Evolutionary conservation across 2,888 invertebrate genomes (phyloP).

Genomic region (Meliscaeva auricollis): DNA sequence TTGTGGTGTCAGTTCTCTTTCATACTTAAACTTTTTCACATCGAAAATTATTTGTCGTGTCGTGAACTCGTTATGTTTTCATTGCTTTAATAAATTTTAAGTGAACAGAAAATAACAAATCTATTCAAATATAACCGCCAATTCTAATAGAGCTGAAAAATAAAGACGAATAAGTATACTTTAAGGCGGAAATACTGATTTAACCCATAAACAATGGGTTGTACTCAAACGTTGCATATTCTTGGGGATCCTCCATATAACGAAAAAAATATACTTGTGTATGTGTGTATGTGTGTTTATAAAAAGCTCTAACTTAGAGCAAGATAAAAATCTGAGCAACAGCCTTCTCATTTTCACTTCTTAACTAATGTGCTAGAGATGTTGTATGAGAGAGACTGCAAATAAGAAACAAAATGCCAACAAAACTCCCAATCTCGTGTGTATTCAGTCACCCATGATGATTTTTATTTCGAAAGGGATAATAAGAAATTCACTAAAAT

Average conservation of each 20-base stretch:
- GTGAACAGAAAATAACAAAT: not conserved
- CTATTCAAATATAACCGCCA: not conserved
- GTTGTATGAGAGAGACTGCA: not conserved
- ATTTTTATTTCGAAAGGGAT: conserved; percentile 5
- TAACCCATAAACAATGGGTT: conserved; percentile 18
- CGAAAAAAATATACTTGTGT: not conserved
- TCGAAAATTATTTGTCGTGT: not conserved
- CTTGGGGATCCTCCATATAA: conserved; percentile 49
- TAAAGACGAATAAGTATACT: conserved; percentile 23
- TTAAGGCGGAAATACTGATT: conserved; percentile 17
- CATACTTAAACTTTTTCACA: conserved; percentile 28
- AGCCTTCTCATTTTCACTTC: not conserved
- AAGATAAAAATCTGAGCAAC: not conserved
- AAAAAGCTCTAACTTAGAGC: conserved; percentile 21
- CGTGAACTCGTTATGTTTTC: not conserved
- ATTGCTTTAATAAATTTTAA: not conserved
- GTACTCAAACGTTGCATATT: conserved; percentile 48
- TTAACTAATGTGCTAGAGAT: not conserved
- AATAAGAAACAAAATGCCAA: not conserved
- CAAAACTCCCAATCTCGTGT: not conserved
- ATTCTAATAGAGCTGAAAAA: not conserved
- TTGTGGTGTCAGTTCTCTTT: conserved; percentile 9
- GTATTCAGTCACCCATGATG: too few relatives aligned
- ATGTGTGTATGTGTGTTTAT: not conserved
- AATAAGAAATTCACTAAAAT: not conserved